phyloP scores from a whole-genome alignment of 2,113 vertebrate genomes.

The Poeciliopsis occidentalis region DNA sequence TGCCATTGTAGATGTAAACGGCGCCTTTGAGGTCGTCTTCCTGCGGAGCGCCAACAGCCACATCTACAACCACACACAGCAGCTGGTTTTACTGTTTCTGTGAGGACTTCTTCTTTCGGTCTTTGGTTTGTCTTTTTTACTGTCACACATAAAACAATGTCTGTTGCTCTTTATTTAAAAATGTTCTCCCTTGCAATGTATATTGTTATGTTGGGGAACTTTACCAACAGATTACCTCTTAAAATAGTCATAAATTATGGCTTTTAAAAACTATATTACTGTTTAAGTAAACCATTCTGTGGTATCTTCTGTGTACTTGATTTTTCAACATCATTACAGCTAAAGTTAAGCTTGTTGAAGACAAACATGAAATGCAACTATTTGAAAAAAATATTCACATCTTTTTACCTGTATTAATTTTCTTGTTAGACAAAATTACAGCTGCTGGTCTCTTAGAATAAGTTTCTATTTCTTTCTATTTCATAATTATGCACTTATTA shows the following conservation, averaged over 20 bases:
- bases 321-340: too few relatives aligned
- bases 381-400: too few relatives aligned
- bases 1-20: slow-evolving; percentile 73
- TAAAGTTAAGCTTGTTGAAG: too few relatives aligned
- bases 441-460: too few relatives aligned
- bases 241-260: background rate
- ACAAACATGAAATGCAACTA: too few relatives aligned
- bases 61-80: slow-evolving; percentile 52
- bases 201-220: background rate
- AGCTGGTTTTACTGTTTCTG: slow-evolving; percentile 4
- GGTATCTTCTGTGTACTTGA: too few relatives aligned
- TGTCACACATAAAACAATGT: background rate
- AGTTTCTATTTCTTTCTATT: too few relatives aligned
- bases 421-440: too few relatives aligned
- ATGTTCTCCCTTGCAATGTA: background rate
- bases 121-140: background rate
- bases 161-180: background rate
- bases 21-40: slow-evolving; percentile 73
- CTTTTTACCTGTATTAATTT: too few relatives aligned
- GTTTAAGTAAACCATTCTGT: too few relatives aligned
- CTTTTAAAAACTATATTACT: too few relatives aligned
- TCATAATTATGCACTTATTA: too few relatives aligned
- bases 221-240: background rate
- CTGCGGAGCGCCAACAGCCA: slow-evolving; percentile 71
- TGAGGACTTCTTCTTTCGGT: background rate